phyloP scores from a whole-genome alignment of 2,888 invertebrate species.

The Blastobasis adustella region DNA sequence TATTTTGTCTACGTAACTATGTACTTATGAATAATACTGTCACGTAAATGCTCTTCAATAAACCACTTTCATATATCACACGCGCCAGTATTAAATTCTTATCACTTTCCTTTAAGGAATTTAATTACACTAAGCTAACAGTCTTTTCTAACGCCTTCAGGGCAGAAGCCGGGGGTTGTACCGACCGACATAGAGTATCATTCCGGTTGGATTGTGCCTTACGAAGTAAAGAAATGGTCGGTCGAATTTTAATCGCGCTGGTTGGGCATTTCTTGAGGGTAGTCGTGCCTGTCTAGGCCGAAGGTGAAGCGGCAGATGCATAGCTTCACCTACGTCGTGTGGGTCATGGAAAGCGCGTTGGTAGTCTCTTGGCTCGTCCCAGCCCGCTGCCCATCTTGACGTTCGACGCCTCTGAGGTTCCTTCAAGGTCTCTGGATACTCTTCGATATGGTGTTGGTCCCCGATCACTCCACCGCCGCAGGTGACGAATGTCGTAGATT shows the following conservation, averaged over 20 bases:
- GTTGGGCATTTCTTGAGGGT: conserved; percentile 77
- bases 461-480: conserved; percentile 84
- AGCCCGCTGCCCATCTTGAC: conserved; percentile 63
- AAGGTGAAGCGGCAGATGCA: conserved; percentile 79
- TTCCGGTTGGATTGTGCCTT: conserved; percentile 92
- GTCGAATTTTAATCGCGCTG: conserved; percentile 86
- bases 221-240: conserved; percentile 92
- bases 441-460: conserved; percentile 86
- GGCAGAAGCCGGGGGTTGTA: conserved; percentile 90
- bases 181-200: conserved; percentile 90
- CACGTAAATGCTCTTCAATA: conserved; percentile 62
- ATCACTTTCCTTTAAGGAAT: conserved; percentile 69
- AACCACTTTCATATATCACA: conserved; percentile 55
- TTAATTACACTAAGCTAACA: conserved; percentile 61
- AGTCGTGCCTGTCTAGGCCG: conserved; percentile 82
- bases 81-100: conserved; percentile 53
- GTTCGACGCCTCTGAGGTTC: conserved; percentile 45
- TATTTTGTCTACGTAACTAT: conserved; percentile 35
- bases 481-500: conserved; percentile 88
- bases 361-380: conserved; percentile 77
- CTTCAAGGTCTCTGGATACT: conserved; percentile 82
- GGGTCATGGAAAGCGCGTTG: conserved; percentile 82
- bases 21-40: conserved; percentile 64
- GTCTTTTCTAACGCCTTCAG: conserved; percentile 65
- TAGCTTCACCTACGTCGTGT: conserved; percentile 63